Evolutionary conservation across 2,888 invertebrate genomes (phyloP).

Genomic region (Pocota personata): DNA sequence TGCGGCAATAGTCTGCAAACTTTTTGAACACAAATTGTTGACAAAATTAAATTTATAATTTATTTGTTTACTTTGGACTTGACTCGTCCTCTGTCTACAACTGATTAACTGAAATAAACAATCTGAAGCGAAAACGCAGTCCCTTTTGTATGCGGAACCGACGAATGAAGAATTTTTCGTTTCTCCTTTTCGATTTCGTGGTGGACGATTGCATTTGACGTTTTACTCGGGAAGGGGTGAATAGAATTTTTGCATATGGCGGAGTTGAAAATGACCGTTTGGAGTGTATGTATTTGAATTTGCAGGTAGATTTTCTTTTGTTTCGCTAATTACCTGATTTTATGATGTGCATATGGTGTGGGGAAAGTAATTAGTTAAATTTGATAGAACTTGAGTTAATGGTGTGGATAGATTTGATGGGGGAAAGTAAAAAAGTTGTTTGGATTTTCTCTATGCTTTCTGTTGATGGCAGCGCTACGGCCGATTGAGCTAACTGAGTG

Average conservation of each 20-base stretch:
- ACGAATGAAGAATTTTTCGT: constrained; percentile 1
- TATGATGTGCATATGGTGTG: background rate
- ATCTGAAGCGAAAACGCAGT: constrained; percentile 19
- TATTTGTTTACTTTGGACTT: background rate
- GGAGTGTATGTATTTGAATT: constrained; percentile 6
- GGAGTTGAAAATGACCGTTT: constrained; percentile 45
- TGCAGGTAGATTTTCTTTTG: background rate
- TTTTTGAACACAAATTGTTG: background rate
- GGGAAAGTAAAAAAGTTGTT: background rate
- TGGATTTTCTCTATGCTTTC: background rate
- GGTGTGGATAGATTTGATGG: too few relatives aligned
- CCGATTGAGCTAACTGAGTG: background rate
- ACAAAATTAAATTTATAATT: background rate
- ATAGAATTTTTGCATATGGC: constrained; percentile 33
- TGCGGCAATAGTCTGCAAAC: background rate
- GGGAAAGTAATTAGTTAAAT: background rate
- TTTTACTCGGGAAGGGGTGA: constrained; percentile 13
- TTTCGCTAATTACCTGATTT: background rate
- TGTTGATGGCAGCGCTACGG: background rate
- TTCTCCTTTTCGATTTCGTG: constrained; percentile 3
- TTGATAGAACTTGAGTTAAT: too few relatives aligned
- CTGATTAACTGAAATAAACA: constrained; percentile 1
- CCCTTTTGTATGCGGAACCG: background rate
- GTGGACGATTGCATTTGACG: constrained; percentile 40
- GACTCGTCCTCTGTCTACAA: background rate